Evolutionary conservation across 1,140 invertebrate species (phyloP).

Genomic region (Drosophila watanabei): DNA sequence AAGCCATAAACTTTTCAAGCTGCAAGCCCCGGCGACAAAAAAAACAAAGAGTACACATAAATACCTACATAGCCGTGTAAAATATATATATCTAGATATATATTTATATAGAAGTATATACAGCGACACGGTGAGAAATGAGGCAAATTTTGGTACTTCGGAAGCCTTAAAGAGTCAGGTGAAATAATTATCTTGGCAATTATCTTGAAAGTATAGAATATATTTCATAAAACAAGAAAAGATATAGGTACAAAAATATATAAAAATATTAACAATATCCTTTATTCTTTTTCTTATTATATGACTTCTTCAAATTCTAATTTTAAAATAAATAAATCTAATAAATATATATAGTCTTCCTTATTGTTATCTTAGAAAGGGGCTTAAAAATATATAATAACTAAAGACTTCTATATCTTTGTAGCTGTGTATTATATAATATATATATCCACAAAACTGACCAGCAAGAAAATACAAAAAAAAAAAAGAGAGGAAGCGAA

Average conservation of each 20-base stretch:
- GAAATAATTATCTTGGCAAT: not conserved
- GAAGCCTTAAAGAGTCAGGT: not conserved
- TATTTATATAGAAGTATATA: not conserved
- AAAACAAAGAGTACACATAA: conserved; percentile 21
- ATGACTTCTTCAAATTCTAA: not conserved
- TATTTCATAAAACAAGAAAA: not conserved
- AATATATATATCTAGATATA: not conserved
- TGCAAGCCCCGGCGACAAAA: conserved; percentile 16
- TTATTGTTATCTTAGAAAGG: not conserved
- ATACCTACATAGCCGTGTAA: conserved; percentile 19
- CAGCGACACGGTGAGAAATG: not conserved
- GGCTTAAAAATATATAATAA: not conserved
- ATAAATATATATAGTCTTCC: not conserved
- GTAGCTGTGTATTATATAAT: conserved; percentile 40
- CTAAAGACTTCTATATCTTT: not conserved
- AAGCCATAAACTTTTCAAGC: conserved; percentile 62
- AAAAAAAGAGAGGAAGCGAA: conserved; percentile 23
- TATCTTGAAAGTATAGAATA: not conserved
- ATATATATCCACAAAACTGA: conserved; percentile 69
- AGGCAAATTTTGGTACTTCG: not conserved
- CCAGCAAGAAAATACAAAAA: conserved; percentile 42
- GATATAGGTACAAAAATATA: conserved; percentile 29
- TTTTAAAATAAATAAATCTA: not conserved
- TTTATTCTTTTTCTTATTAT: not conserved
- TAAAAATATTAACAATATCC: conserved; percentile 32